A percentile compares a stretch with the other conserved stretches of the same genome.
Evolutionary conservation across 2,797 vertebrate species (phyloP).

Genomic region (Hephaestus fuliginosus): DNA sequence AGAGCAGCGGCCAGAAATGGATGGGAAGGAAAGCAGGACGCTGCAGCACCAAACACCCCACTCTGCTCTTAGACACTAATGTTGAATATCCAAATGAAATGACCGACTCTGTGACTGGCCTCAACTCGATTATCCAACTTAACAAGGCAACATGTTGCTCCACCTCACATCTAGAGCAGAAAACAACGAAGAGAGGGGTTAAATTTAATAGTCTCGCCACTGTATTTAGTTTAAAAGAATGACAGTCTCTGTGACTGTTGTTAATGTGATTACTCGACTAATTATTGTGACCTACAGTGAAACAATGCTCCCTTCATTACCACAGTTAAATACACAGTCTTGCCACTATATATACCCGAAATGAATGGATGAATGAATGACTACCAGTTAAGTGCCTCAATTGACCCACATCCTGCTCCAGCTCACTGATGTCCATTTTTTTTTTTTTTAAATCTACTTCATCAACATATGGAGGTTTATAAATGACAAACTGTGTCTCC

Average conservation of each 20-base stretch:
- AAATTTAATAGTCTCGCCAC: conserved; percentile 24
- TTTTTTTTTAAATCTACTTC: neutral
- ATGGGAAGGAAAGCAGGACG: conserved; percentile 80
- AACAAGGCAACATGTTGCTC: conserved; percentile 65
- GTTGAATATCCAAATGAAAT: conserved; percentile 45
- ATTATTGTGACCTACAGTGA: neutral
- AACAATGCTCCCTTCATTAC: conserved; percentile 20
- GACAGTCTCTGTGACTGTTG: neutral
- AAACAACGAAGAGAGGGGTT: conserved; percentile 32
- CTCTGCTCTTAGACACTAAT: conserved; percentile 47
- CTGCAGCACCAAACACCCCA: conserved; percentile 57
- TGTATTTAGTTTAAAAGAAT: conserved; percentile 14
- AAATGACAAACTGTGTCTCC: conserved; percentile 3
- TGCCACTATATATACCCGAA: neutral
- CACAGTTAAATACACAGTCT: conserved; percentile 22
- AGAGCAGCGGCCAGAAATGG: conserved; percentile 85
- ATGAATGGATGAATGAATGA: conserved; percentile 28
- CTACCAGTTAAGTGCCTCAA: conserved; percentile 28
- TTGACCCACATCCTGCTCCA: conserved; percentile 55
- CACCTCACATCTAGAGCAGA: conserved; percentile 34
- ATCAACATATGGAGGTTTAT: neutral
- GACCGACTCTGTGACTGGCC: conserved; percentile 24
- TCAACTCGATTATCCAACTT: conserved; percentile 47
- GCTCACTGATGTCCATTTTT: conserved; percentile 14
- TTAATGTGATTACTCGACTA: neutral